These are phyloP conservation scores for Pogonognathellus flavescens DNA, from an alignment of 1,140 invertebrate genomes.

Conservation along the genomic window DNA sequence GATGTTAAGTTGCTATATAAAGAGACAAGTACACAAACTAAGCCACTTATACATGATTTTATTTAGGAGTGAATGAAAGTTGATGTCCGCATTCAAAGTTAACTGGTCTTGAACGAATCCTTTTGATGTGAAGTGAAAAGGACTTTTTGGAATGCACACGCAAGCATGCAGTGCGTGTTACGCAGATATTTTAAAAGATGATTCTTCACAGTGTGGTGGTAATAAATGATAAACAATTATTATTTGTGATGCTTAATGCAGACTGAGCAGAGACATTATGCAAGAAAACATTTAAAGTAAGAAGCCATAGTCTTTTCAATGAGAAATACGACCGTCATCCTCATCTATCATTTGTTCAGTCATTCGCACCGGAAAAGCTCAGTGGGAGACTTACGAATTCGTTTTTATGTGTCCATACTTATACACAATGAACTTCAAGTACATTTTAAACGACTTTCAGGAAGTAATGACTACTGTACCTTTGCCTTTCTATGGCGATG, in stretches of 20 bases:
- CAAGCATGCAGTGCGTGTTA: no score
- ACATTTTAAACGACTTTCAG: conserved; percentile 6
- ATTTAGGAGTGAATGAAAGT: not conserved
- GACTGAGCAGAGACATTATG: no score
- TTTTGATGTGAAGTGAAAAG: not conserved
- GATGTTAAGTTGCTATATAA: no score
- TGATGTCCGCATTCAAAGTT: not conserved
- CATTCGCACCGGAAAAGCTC: conserved; percentile 35
- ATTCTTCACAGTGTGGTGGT: no score
- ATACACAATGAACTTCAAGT: not conserved
- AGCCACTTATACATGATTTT: not conserved
- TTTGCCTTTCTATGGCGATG: no score
- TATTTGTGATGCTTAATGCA: no score
- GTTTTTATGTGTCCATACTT: not conserved
- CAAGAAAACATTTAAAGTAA: no score
- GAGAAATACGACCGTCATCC: conserved; percentile 6
- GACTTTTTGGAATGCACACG: no score
- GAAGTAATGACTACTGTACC: not conserved
- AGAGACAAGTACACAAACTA: not conserved
- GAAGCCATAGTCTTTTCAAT: no score
- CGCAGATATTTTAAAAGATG: no score
- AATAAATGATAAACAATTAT: no score
- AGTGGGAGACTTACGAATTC: conserved; percentile 15
- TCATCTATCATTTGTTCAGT: conserved; percentile 28
- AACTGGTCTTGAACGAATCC: conserved; percentile 11